phyloP scores from a whole-genome alignment of 30 jellyfish, hydroid and myxozoan species.

The Haliclystus octoradiatus region DNA sequence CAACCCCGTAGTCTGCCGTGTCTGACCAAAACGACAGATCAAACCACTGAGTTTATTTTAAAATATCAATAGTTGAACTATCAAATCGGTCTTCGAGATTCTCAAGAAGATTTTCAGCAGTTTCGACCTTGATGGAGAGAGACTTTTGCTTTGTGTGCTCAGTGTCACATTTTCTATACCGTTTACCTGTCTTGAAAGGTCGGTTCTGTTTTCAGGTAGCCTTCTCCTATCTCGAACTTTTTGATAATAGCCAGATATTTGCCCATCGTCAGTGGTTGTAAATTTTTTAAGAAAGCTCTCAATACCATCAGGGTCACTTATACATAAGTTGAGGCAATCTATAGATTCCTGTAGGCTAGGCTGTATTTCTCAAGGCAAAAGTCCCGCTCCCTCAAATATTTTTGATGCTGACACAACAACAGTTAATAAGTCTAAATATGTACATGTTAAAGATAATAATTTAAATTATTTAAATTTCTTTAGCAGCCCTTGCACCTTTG shows the following conservation, averaged over 20 bases:
- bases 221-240: not conserved
- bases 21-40: not conserved
- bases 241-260: not conserved
- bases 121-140: not conserved
- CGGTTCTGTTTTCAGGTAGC: not conserved
- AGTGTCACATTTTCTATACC: not conserved
- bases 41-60: not conserved
- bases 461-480: conserved; percentile 21
- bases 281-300: not conserved
- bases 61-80: not conserved
- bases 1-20: not conserved
- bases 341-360: conserved; percentile 16
- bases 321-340: conserved; percentile 23
- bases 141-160: not conserved
- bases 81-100: not conserved
- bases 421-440: conserved; percentile 34
- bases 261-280: too few relatives aligned
- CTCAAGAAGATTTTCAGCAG: not conserved
- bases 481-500: conserved; percentile 33
- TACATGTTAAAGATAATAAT: conserved; percentile 21
- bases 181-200: not conserved
- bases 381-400: conserved; percentile 40
- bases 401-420: conserved; percentile 23
- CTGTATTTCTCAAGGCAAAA: conserved; percentile 28
- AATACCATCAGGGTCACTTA: not conserved